These are phyloP conservation scores for Elaphurus davidianus DNA, from an alignment of 2,113 vertebrate species.

Conservation along the genomic window DNA sequence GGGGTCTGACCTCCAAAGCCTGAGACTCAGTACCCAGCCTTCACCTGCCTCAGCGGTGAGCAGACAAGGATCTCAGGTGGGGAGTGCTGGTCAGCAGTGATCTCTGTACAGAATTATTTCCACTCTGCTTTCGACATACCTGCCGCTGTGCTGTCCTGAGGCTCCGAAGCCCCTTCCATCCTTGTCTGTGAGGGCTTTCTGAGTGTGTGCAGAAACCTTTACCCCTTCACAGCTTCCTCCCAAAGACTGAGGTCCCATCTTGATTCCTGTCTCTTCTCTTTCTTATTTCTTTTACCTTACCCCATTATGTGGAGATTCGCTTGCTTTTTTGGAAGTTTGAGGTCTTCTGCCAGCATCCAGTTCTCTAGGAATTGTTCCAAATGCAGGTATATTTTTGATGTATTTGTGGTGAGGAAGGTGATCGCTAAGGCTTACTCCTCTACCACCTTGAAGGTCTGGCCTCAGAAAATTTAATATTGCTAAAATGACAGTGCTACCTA, in stretches of 20 bases:
- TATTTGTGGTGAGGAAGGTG: neutral
- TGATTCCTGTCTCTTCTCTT: neutral
- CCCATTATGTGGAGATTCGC: neutral
- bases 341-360: neutral
- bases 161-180: neutral
- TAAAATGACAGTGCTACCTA: neutral
- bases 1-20: neutral
- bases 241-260: neutral
- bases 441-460: neutral
- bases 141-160: neutral
- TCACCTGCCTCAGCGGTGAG: neutral
- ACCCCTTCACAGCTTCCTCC: neutral
- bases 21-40: neutral
- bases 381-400: neutral
- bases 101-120: neutral
- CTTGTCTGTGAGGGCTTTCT: neutral
- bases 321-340: neutral
- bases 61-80: neutral
- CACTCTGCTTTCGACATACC: neutral
- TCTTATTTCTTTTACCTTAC: neutral
- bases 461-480: neutral
- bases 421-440: fast-evolving
- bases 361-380: neutral
- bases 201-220: neutral
- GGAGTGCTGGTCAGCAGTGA: neutral